These are phyloP conservation scores for Drosophila eugracilis DNA, from an alignment of 1,140 invertebrate genomes.

Conservation along the genomic window DNA sequence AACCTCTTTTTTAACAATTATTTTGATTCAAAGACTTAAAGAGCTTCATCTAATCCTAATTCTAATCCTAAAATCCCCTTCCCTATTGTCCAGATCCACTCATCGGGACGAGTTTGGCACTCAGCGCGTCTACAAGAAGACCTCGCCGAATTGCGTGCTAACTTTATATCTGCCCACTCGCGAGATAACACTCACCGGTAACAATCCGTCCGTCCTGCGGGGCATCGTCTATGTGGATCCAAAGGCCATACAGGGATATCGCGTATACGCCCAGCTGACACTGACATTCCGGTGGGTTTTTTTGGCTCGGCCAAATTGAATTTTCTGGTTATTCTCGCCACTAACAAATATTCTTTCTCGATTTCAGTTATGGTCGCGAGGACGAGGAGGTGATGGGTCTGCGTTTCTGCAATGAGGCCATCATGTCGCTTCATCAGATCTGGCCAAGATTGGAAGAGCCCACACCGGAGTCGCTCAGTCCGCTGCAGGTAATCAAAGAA, in stretches of 20 bases:
- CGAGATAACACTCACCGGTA: constrained; percentile 91
- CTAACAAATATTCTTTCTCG: background rate
- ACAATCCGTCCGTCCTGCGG: constrained; percentile 90
- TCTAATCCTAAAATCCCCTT: no score
- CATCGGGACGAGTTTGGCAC: constrained; percentile 76
- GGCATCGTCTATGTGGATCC: constrained; percentile 93
- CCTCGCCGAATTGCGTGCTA: constrained; percentile 92
- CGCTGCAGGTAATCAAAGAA: constrained; percentile 89
- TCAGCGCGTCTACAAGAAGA: constrained; percentile 86
- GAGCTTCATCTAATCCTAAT: no score
- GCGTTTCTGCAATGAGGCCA: constrained; percentile 95
- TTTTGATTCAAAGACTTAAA: no score
- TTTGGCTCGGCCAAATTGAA: background rate
- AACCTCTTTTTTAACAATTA: no score
- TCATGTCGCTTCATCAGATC: constrained; percentile 93
- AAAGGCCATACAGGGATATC: constrained; percentile 87
- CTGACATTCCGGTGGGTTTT: constrained; percentile 90
- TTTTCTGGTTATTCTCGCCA: no score
- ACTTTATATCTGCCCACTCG: constrained; percentile 92
- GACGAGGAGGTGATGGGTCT: constrained; percentile 97
- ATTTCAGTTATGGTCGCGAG: constrained; percentile 92
- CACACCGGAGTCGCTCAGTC: constrained; percentile 86
- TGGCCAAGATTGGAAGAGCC: constrained; percentile 89
- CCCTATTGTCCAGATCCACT: constrained; percentile 23
- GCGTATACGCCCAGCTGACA: constrained; percentile 93